Evolutionary conservation across 2,113 vertebrate species (phyloP).

Genomic region (Anoura caudifer): DNA sequence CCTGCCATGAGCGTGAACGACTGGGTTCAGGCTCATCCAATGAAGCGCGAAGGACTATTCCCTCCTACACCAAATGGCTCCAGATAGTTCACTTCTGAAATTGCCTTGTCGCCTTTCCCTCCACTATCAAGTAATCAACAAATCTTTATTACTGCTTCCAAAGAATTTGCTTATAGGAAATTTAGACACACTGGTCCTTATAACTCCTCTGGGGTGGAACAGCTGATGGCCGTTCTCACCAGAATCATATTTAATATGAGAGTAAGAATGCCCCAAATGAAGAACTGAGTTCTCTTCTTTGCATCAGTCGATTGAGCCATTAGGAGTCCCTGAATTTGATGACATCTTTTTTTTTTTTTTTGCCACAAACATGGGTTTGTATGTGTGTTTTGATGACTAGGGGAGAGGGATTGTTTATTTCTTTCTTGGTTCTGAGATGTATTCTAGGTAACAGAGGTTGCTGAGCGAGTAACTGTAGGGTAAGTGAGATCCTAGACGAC

Average conservation of each 20-base stretch:
- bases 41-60: neutral
- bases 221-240: neutral
- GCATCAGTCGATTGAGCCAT: neutral
- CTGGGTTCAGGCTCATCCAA: neutral
- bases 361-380: neutral
- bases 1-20: neutral
- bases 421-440: neutral
- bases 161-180: constrained; percentile 6
- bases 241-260: neutral
- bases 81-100: neutral
- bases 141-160: neutral
- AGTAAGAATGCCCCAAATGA: neutral
- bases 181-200: neutral
- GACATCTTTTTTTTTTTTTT: neutral
- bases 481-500: neutral
- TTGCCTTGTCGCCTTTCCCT: neutral
- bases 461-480: neutral
- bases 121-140: neutral
- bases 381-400: neutral
- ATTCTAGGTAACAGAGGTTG: neutral
- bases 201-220: constrained; percentile 8
- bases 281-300: neutral
- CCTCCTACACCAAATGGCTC: neutral
- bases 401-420: neutral
- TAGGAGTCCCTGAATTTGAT: neutral